Evolutionary conservation across 2,888 invertebrate genomes (phyloP), one percentile per base, ranked within the genome.

Genomic region (Liposcelis brunnea): DNA sequence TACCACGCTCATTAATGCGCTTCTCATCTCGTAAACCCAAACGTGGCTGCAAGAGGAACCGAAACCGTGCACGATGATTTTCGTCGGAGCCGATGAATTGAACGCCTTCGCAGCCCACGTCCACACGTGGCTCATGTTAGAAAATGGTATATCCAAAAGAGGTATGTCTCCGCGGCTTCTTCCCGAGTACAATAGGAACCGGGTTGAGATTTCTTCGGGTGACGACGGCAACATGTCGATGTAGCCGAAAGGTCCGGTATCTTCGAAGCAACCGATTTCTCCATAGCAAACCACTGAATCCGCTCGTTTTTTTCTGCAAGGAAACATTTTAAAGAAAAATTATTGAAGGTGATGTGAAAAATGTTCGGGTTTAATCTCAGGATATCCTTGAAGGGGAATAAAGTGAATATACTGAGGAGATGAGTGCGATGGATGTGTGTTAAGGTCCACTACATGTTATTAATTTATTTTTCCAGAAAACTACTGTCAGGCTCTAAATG

Each of bases 11-110:
- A 91, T 81, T 12, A 93, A 68, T 5, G 89, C 89, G 19, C 86
- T 83, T 47, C 89, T 74, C 82, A 93, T 89, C 62, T 89, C 86
- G 58, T 87, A 83, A 10, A 91, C 84, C 94, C 94, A 94, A 15
- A 89, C 80, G 57, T 87, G 82, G 45, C 81, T 78, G 60, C 90
- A 91, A 56, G 83, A 84, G 47, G 87, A 86, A 1, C 90, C 89
- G 59, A 94, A 94, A 2, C 93, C 93, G 58, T 94, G 93, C 1
- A 91, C 85, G 55, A 94, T 81, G 49, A 93, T 36, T 63, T 63
- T 60, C 58, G 67, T 57, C 1, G 78, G 76, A 2, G 71, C 65
- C 43, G 70, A 69, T 4, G 71, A 63, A 58, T 81, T 77, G 60
- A 80, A 82, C 19, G 75, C 71, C 15, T 74, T 69, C 47, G 71